These are phyloP conservation scores for Hypercompe scribonia DNA, from an alignment of 2,888 invertebrate species.

Conservation along the genomic window DNA sequence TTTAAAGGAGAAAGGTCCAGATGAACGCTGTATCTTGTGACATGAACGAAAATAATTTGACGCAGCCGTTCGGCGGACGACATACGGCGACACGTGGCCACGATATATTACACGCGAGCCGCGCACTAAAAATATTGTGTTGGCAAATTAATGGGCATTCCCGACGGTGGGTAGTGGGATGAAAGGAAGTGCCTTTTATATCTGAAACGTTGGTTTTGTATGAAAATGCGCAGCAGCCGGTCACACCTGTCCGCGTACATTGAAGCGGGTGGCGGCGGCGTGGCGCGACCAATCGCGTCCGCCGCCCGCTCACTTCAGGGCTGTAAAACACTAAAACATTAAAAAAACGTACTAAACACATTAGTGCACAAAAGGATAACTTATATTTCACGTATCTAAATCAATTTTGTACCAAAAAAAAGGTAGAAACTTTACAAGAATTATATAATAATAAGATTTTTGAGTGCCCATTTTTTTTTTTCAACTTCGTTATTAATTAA, in stretches of 20 bases:
- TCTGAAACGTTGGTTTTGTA: constrained; percentile 86
- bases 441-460: not conserved
- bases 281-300: constrained; percentile 43
- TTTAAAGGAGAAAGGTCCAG: constrained; percentile 85
- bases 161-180: constrained; percentile 85
- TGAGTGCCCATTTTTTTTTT: not conserved
- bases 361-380: not conserved
- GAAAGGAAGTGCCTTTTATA: constrained; percentile 87
- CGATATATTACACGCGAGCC: constrained; percentile 86
- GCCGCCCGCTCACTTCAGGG: constrained; percentile 57
- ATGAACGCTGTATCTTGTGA: constrained; percentile 86
- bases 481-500: not conserved
- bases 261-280: constrained; percentile 54
- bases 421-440: not conserved
- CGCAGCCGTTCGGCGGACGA: constrained; percentile 84
- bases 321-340: constrained; percentile 37
- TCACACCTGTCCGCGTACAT: constrained; percentile 82
- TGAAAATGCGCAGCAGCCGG: constrained; percentile 85
- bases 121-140: constrained; percentile 87
- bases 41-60: constrained; percentile 87
- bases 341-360: not conserved
- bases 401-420: not conserved
- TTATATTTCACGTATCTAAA: not conserved
- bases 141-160: constrained; percentile 87
- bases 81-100: constrained; percentile 86